Conservation (phyloP, 2,797 vertebrate genomes). For the Rhynchonycteris naso region DNA sequence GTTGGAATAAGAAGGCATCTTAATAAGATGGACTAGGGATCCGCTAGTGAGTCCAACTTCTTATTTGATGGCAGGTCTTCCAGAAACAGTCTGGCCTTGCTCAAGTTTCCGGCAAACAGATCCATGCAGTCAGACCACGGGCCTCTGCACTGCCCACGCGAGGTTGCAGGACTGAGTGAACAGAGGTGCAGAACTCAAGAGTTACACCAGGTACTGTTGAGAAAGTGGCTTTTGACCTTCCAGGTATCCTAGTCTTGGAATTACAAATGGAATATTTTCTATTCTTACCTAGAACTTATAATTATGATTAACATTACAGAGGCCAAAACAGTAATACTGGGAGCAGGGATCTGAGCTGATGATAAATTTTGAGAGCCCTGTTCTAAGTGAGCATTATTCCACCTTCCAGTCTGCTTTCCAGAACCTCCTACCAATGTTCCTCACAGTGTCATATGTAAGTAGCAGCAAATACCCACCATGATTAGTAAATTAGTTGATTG, state of each 20-base stretch:
- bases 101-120: neutral
- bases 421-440: neutral
- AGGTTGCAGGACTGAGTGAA: too few relatives aligned
- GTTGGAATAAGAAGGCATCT: neutral
- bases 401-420: neutral
- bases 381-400: neutral
- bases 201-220: neutral
- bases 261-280: neutral
- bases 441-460: too few relatives aligned
- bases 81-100: neutral
- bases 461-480: too few relatives aligned
- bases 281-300: neutral
- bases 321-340: neutral
- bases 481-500: neutral
- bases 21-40: neutral
- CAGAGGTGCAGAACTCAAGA: neutral
- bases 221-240: neutral
- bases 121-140: neutral
- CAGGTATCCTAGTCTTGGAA: neutral
- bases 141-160: neutral
- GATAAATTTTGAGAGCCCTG: neutral
- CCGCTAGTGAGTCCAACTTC: neutral
- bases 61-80: neutral
- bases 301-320: neutral
- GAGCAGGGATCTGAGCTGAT: neutral